A percentile compares a stretch with the other conserved stretches of the same genome.
These are phyloP conservation scores for Triplophysa tibetana DNA, from an alignment of 2,113 vertebrate genomes.

Conservation along the genomic window DNA sequence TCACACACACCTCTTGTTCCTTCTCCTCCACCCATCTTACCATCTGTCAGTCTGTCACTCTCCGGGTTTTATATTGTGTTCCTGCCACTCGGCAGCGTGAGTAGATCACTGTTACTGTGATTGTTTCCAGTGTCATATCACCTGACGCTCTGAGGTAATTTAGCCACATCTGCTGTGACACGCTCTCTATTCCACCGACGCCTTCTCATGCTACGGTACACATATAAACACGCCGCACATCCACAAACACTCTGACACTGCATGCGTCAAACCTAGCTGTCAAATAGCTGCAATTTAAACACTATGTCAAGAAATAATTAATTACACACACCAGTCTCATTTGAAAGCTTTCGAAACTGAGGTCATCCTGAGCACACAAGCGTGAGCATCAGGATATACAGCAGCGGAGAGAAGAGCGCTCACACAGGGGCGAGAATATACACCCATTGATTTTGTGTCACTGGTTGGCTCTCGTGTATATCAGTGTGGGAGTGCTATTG, in stretches of 20 bases:
- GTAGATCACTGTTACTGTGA: conserved; percentile 28
- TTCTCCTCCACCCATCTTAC: conserved; percentile 27
- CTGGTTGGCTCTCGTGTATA: conserved; percentile 57
- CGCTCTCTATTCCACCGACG: conserved; percentile 11
- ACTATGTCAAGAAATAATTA: conserved; percentile 47
- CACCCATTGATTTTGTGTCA: conserved; percentile 75
- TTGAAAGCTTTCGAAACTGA: conserved; percentile 67
- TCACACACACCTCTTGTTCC: neutral
- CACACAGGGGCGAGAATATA: conserved; percentile 64
- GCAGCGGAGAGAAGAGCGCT: neutral
- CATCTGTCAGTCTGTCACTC: conserved; percentile 45
- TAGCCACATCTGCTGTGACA: conserved; percentile 43
- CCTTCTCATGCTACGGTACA: conserved; percentile 4
- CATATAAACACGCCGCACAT: conserved; percentile 22
- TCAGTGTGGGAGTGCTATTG: conserved; percentile 66
- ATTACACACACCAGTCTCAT: conserved; percentile 52
- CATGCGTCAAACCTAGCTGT: conserved; percentile 31
- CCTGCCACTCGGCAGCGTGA: neutral
- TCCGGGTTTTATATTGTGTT: conserved; percentile 35
- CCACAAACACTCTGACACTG: neutral
- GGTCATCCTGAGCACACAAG: conserved; percentile 60
- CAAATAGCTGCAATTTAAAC: conserved; percentile 42
- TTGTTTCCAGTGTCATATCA: conserved; percentile 34
- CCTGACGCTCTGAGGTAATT: conserved; percentile 39
- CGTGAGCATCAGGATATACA: conserved; percentile 28